A percentile compares a stretch with the other conserved stretches of the same genome.
Conservation (phyloP, 2,797 vertebrate genomes). For the Halcyon leucocephala region DNA sequence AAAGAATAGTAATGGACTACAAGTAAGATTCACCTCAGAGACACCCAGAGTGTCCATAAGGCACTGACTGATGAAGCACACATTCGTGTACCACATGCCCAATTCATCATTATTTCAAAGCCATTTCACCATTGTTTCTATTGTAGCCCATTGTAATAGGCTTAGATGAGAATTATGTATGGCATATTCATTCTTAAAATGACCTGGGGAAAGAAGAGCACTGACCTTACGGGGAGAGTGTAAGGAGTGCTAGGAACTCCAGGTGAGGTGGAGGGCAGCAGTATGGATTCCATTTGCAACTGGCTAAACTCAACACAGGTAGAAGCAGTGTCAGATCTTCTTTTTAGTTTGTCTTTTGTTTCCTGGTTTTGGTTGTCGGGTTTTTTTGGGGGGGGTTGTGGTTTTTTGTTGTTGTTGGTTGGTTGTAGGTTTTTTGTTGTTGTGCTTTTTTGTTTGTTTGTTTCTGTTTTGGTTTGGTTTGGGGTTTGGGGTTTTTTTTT, state of each 20-base stretch:
- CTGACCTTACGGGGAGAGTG: background rate
- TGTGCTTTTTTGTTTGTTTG: too few species aligned
- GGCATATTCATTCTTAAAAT: conserved; percentile 6
- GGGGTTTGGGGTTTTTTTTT: too few species aligned
- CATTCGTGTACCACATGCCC: conserved; percentile 35
- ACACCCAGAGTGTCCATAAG: background rate
- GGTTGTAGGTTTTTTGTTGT: too few species aligned
- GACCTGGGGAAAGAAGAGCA: background rate
- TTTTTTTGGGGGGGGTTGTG: too few species aligned
- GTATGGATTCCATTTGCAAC: background rate
- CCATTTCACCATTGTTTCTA: conserved; percentile 48
- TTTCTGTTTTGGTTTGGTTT: too few species aligned
- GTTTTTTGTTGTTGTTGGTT: too few species aligned
- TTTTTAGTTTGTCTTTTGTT: background rate
- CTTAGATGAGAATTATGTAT: conserved; percentile 1
- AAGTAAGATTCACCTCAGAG: background rate
- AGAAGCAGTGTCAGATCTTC: background rate
- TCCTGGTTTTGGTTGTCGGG: background rate
- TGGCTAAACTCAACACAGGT: background rate
- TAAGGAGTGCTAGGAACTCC: background rate
- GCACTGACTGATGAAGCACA: background rate
- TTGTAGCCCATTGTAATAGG: conserved; percentile 20
- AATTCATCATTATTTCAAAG: conserved; percentile 57
- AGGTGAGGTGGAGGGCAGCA: background rate
- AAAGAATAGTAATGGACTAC: background rate